Evolutionary conservation across 2,113 vertebrate genomes (phyloP).

Genomic region (Lepus timidus): DNA sequence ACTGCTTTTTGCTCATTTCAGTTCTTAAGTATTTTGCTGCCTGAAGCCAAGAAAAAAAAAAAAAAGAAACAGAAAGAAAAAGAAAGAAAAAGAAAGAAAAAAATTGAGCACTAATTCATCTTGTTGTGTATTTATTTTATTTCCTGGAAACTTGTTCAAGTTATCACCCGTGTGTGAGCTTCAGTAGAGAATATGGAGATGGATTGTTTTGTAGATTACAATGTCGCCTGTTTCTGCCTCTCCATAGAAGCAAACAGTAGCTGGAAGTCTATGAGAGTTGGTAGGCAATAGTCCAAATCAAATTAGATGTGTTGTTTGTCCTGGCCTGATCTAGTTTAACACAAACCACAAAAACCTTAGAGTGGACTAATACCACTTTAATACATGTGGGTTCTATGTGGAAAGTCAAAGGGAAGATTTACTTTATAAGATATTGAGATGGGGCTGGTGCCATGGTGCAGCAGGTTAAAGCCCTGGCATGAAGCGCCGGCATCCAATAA

Average conservation of each 20-base stretch:
- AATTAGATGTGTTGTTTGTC: background rate
- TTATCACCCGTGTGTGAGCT: background rate
- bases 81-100: background rate
- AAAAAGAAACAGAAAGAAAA: background rate
- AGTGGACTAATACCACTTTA: background rate
- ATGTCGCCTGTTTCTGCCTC: background rate
- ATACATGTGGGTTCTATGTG: background rate
- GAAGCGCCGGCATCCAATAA: too few species aligned
- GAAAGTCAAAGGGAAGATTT: background rate
- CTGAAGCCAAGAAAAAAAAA: slow-evolving; percentile 36
- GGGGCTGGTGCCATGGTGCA: too few species aligned
- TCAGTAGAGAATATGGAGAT: slow-evolving; percentile 30
- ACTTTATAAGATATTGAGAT: background rate
- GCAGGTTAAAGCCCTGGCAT: too few species aligned
- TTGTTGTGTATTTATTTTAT: slow-evolving; percentile 61
- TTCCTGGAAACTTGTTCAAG: slow-evolving; percentile 68
- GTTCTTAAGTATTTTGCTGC: slow-evolving; percentile 78
- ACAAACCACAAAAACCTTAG: background rate
- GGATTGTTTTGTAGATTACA: background rate
- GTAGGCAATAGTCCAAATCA: background rate
- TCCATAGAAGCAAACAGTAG: background rate
- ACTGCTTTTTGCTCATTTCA: slow-evolving; percentile 82
- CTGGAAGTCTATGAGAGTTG: background rate
- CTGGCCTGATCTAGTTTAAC: background rate
- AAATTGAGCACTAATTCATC: slow-evolving; percentile 24